Evolutionary conservation across 2,888 invertebrate species (phyloP).

Genomic region (Dugesia japonica): DNA sequence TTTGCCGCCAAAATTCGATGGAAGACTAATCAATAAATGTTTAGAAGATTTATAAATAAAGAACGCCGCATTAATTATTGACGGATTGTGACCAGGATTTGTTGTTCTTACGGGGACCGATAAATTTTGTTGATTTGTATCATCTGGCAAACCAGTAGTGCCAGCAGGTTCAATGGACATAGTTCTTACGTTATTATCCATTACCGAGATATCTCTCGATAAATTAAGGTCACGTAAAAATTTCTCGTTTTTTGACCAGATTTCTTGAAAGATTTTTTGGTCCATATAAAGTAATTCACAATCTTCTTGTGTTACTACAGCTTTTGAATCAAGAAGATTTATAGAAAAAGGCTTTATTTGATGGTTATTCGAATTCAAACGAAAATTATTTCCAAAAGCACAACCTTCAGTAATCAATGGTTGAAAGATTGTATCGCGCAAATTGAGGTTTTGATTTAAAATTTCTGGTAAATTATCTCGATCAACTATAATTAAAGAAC

Average conservation of each 20-base stretch:
- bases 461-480: neutral
- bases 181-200: slow-evolving; percentile 47
- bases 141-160: neutral
- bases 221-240: slow-evolving; percentile 29
- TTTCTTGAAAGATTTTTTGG: slow-evolving; percentile 60
- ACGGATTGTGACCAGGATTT: slow-evolving; percentile 12
- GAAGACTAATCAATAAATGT: slow-evolving; percentile 2
- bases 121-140: neutral
- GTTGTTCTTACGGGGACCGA: slow-evolving; percentile 25
- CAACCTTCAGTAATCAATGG: slow-evolving; percentile 60
- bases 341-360: neutral
- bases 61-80: neutral
- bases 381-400: slow-evolving; percentile 61
- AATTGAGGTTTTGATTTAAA: neutral
- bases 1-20: slow-evolving; percentile 22
- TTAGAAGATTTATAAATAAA: neutral
- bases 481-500: slow-evolving; percentile 54
- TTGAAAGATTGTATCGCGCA: slow-evolving; percentile 40
- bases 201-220: slow-evolving; percentile 2
- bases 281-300: slow-evolving; percentile 62
- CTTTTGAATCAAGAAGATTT: slow-evolving; percentile 48
- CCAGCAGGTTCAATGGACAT: neutral
- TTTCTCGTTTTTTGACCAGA: slow-evolving; percentile 58
- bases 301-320: slow-evolving; percentile 59
- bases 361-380: neutral